phyloP scores from a whole-genome alignment of 2,113 vertebrate genomes.

The Vulpes ferrilata region DNA sequence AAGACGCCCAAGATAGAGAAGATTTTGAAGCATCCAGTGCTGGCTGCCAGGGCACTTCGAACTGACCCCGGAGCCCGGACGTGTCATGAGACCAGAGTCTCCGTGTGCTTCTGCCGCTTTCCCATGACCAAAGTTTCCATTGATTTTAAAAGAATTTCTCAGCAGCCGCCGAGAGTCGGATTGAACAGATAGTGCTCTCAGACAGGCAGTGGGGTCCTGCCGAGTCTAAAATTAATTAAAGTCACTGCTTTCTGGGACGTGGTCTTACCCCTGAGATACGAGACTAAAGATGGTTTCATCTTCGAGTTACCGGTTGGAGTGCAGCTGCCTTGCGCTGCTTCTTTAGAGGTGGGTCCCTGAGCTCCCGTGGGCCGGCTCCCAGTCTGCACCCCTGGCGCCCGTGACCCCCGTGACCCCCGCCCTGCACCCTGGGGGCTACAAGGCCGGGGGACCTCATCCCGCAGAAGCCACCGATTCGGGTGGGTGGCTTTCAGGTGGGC shows the following conservation, averaged over 20 bases:
- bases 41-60: conserved; percentile 55
- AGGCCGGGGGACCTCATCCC: not conserved
- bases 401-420: not conserved
- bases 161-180: not conserved
- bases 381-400: fast-evolving
- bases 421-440: not conserved
- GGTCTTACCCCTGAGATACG: not conserved
- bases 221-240: not conserved
- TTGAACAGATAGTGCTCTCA: not conserved
- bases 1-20: conserved; percentile 67
- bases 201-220: not conserved
- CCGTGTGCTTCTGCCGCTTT: conserved; percentile 31
- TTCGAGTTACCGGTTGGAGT: not conserved
- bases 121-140: conserved; percentile 80
- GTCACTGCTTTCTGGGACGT: not conserved
- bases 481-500: too few relatives aligned
- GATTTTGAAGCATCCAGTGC: conserved; percentile 47
- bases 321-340: not conserved
- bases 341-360: not conserved
- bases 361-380: not conserved
- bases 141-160: conserved; percentile 63
- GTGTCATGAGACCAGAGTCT: conserved; percentile 76
- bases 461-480: too few relatives aligned
- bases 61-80: conserved; percentile 53
- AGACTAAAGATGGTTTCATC: not conserved